Conservation (phyloP, 2,113 vertebrate species). For the Oreotrochilus melanogaster region DNA sequence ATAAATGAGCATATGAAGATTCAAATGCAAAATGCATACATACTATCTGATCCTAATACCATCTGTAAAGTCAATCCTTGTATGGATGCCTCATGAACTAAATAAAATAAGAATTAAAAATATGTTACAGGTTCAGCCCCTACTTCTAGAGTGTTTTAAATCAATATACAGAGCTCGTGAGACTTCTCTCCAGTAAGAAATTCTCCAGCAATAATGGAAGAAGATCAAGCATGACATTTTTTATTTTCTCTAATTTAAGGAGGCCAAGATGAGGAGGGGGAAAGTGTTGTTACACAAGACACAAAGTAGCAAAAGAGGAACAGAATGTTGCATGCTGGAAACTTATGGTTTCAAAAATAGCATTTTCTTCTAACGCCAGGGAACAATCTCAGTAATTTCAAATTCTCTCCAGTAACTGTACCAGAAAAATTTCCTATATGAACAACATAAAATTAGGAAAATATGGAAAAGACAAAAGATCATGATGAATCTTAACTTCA, state of each 20-base stretch:
- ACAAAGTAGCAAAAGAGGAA: neutral
- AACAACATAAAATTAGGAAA: neutral
- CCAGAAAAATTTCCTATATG: neutral
- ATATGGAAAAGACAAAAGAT: neutral
- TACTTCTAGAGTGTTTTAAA: neutral
- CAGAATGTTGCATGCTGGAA: neutral
- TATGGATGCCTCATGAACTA: neutral
- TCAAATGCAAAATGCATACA: neutral
- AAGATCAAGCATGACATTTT: slow-evolving; percentile 1
- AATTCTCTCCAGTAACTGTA: neutral
- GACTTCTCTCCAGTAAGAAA: neutral
- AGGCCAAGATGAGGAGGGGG: neutral
- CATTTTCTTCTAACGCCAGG: neutral
- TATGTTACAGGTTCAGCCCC: neutral
- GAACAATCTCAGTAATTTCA: neutral
- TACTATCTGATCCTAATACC: neutral
- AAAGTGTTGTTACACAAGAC: neutral
- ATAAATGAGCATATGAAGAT: neutral
- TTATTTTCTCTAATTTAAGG: neutral
- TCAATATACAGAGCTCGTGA: neutral
- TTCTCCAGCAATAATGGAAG: neutral
- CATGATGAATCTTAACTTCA: neutral
- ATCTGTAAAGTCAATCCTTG: neutral
- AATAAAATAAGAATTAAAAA: neutral
- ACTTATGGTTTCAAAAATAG: neutral